Evolutionary conservation across 2,888 invertebrate species (phyloP), one percentile per base, ranked within the genome.

Genomic region (Lacanobia oleracea): DNA sequence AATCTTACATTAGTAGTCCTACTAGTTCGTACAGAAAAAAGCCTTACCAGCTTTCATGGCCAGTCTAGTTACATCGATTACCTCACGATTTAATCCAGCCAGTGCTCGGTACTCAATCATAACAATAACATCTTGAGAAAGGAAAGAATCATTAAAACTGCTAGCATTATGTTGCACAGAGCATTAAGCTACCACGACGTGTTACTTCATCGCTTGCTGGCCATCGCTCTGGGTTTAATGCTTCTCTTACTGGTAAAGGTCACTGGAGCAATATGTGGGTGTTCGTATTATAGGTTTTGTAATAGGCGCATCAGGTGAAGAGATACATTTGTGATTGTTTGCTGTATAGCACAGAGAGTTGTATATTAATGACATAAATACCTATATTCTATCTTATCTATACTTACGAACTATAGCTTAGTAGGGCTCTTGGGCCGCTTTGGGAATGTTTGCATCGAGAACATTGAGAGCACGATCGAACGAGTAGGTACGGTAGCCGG

Each of bases 131-230:
- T 79, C 63, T 69, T 37, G 50, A 40, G 75, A 79, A 70, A 79
- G 70, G 23, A 61, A 79, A 70, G 5, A 61, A 67, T 70, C 79
- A 79, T 75, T 79, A 79, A 56, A 53, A 56, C 45, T 62, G 59
- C 79, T 67, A 67, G 48, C 63, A 61, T 70, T 67, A 70, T 62
- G 54, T 70, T 70, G 75, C 71, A 54, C 51, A 77, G 69, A 71
- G 27, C 75, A 70, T 80, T 72, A 70, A 48, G 51, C 10, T 70
- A 83, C 74, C 83, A 83, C 83, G 82, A 83, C 2, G 43, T 45
- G 60, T 83, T 83, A 72, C 81, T 53, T 43, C 75, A 83, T 81
- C 51, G 2, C 12, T 50, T 4, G 48, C 67, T 8, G 64, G 33
- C 73, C 65, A 59, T 48, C 64, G 33, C 53, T 67, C 67, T 62